Conservation (phyloP, 2,113 vertebrate species). For the Gopherus evgoodei region DNA sequence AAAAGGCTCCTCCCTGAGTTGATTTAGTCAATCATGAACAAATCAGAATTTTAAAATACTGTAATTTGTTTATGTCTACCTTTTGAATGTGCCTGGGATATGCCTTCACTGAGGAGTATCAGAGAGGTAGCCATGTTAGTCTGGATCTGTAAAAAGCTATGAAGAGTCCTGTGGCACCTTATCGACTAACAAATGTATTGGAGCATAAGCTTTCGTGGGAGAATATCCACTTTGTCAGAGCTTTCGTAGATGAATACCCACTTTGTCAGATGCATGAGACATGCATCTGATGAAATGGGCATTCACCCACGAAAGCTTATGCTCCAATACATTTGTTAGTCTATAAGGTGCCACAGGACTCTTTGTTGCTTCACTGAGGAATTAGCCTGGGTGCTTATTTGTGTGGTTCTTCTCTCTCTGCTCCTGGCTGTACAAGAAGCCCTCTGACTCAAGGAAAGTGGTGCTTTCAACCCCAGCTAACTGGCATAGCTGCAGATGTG, state of each 20-base stretch:
- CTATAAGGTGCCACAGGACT: too few species aligned
- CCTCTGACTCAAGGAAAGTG: neutral
- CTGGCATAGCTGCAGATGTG: neutral
- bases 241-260: too few species aligned
- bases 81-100: neutral
- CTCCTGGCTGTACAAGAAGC: neutral
- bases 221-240: too few species aligned
- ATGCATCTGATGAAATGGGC: too few species aligned
- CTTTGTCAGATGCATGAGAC: too few species aligned
- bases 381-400: neutral
- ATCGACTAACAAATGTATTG: too few species aligned
- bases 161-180: too few species aligned
- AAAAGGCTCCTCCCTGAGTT: neutral
- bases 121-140: too few species aligned
- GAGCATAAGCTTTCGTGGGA: too few species aligned
- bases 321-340: too few species aligned
- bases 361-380: neutral
- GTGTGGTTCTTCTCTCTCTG: neutral
- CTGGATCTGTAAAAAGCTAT: too few species aligned
- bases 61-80: neutral
- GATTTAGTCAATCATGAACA: neutral
- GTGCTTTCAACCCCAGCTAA: neutral
- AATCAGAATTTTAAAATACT: neutral
- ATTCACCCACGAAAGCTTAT: too few species aligned
- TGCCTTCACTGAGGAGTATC: neutral